Evolutionary conservation across 2,888 invertebrate genomes (phyloP).

Genomic region (Arctia plantaginis): DNA sequence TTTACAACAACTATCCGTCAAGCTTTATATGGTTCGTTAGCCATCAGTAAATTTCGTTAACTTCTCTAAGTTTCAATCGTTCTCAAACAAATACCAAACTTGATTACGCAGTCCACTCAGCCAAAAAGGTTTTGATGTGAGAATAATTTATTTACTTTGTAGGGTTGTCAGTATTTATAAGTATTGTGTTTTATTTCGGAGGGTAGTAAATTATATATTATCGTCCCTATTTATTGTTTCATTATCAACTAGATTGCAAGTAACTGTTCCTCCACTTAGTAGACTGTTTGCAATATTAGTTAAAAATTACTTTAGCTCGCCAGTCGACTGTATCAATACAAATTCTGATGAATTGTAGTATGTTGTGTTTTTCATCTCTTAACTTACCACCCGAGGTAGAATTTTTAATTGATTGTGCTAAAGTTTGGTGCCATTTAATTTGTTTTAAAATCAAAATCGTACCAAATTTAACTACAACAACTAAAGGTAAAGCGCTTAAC

Average conservation of each 20-base stretch:
- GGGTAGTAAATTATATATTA: not conserved
- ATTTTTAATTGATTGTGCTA: not conserved
- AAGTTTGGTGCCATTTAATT: not conserved
- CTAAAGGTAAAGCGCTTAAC: not conserved
- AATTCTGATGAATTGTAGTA: too few relatives aligned
- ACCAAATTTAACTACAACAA: not conserved
- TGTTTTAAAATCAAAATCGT: not conserved
- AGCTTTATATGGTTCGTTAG: slow-evolving; percentile 14
- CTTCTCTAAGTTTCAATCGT: slow-evolving; percentile 12
- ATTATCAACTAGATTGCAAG: not conserved
- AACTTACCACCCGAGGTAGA: not conserved
- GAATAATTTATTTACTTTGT: slow-evolving; percentile 14
- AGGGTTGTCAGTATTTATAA: slow-evolving; percentile 7
- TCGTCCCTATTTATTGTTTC: not conserved
- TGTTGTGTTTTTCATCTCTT: not conserved
- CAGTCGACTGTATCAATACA: not conserved
- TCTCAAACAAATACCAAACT: slow-evolving; percentile 16
- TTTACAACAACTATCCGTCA: slow-evolving; percentile 3
- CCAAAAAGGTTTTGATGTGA: slow-evolving; percentile 7
- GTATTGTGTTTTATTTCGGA: not conserved
- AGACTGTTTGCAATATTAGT: not conserved
- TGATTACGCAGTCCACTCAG: slow-evolving; percentile 11
- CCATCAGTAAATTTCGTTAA: slow-evolving; percentile 11
- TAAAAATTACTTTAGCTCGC: not conserved
- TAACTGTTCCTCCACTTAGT: too few relatives aligned